Conservation (phyloP, 1,140 invertebrate genomes). For the Aleiodes sp. region DNA sequence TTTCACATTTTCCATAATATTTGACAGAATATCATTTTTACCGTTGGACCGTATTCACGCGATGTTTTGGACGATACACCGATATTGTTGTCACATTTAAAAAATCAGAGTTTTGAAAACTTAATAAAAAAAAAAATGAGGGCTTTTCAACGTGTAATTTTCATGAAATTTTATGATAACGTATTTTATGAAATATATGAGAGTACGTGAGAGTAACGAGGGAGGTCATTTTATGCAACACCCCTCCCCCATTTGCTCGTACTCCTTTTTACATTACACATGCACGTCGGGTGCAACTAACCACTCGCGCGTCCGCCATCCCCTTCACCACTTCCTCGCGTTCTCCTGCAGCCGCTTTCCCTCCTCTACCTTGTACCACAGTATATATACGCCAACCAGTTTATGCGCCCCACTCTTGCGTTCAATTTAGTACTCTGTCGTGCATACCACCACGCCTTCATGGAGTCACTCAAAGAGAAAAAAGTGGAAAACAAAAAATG, state of each 20-base stretch:
- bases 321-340: neutral
- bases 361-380: neutral
- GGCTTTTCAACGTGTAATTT: neutral
- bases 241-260: neutral
- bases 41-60: too few relatives aligned
- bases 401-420: conserved; percentile 20
- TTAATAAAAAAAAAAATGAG: too few relatives aligned
- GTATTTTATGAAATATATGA: conserved; percentile 11
- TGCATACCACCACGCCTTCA: conserved; percentile 15
- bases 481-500: neutral
- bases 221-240: neutral
- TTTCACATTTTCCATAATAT: too few relatives aligned
- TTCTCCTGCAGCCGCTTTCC: conserved; percentile 3
- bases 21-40: too few relatives aligned
- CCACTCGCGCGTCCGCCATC: conserved; percentile 21
- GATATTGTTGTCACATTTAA: too few relatives aligned
- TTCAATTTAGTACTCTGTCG: conserved; percentile 30
- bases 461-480: neutral
- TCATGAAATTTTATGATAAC: conserved; percentile 8
- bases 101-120: too few relatives aligned
- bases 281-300: conserved; percentile 31
- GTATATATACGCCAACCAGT: neutral
- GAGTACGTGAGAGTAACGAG: neutral
- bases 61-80: too few relatives aligned
- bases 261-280: conserved; percentile 25